phyloP scores from a whole-genome alignment of 2,113 vertebrate genomes.

The Paradoxurus hermaphroditus region DNA sequence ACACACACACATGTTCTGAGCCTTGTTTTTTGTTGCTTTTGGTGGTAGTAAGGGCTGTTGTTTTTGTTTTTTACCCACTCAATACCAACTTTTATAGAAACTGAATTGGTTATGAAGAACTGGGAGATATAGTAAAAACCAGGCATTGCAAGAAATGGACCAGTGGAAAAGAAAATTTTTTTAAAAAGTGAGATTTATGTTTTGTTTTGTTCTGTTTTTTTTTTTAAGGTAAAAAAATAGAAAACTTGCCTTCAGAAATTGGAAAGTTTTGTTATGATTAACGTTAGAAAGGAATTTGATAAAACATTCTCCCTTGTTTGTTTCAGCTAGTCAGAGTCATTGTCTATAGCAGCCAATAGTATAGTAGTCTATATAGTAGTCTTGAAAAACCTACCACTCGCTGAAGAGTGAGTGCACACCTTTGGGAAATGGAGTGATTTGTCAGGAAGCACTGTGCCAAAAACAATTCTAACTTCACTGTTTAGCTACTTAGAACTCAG shows the following conservation, averaged over 20 bases:
- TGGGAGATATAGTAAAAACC: background rate
- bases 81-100: background rate
- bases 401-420: background rate
- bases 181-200: background rate
- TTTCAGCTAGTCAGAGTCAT: background rate
- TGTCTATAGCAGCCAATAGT: background rate
- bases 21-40: background rate
- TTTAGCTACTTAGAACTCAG: background rate
- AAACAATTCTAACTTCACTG: background rate
- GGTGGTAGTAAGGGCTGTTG: background rate
- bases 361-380: too few species aligned
- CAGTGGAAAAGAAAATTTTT: background rate
- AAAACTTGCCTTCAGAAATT: background rate
- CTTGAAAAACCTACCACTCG: background rate
- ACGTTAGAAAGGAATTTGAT: background rate
- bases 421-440: conserved; percentile 13
- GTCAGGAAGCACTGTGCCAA: background rate
- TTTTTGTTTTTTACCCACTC: background rate
- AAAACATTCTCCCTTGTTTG: background rate
- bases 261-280: background rate
- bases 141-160: background rate
- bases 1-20: background rate
- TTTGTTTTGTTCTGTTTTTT: background rate
- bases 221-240: background rate
- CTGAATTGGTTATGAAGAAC: background rate